Evolutionary conservation across 2,113 vertebrate genomes (phyloP), one percentile per base, ranked within the genome.

Genomic region (Thymallus thymallus): DNA sequence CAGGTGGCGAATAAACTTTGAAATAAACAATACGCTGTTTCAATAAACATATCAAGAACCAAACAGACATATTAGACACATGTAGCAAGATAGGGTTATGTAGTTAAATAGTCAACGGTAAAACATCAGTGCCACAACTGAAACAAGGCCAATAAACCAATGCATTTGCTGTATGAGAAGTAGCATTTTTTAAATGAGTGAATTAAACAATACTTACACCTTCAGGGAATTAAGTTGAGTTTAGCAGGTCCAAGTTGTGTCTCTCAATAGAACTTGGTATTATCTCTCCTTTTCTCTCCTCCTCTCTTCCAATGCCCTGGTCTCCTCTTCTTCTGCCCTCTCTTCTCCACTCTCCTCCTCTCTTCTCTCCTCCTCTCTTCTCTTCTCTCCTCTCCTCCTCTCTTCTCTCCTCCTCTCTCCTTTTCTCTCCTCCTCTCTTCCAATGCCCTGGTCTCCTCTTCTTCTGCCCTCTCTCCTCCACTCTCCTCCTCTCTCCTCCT

Each of bases 191-290:
- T 51, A 14, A 56, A 71, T 69, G 13, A 74, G 55, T 41, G 35
- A 77, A 81, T 68, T 41, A 76, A 22, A n/a, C 3, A 13, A 48
- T 76, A 88, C 87, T 90, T 51, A 51, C 77, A 87, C 88, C 7
- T 70, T 71, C 63, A 78, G 45, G 62, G 64, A 72, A 78, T 68
- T 68, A n/a, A 69, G 64, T 72, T 74, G 67, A n/a, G 68, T 14
- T 61, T 58, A 20, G 7, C 56, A 12, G 56, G 56, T 60, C n/a
- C 18, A 71, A n/a, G 5, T 61, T 22, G 56, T 45, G 56, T 45
- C 60, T 69, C 69, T 66, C 55, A 70, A 72, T 26, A 72, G 73
- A 77, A 81, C 20, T 55, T 14, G 51, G 13, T 65, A 68, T 71
- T 6, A 41, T 83, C 79, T 69, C 65, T 62, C n/a, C n/a, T n/a